A percentile compares a stretch with the other conserved stretches of the same genome.
Conservation (phyloP, 2,888 invertebrate species). For the Plagiodera versicolora region DNA sequence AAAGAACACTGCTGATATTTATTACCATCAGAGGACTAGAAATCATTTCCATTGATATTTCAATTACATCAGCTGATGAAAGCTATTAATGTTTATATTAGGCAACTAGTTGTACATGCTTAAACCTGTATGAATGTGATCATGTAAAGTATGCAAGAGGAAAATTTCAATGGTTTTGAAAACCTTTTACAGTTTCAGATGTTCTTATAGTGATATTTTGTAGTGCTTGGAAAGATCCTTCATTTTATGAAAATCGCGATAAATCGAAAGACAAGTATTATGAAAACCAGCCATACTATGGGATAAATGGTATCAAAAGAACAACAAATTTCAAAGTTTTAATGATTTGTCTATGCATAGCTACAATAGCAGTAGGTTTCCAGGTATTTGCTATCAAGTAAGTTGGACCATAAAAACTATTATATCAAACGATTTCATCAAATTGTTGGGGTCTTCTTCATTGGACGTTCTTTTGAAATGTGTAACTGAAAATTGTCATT, state of each 20-base stretch:
- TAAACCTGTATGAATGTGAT: too few relatives aligned
- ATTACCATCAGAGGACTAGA: background rate
- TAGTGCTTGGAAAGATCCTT: conserved; percentile 47
- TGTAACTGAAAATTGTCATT: conserved; percentile 32
- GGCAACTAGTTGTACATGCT: too few relatives aligned
- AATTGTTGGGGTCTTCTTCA: background rate
- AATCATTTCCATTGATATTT: too few relatives aligned
- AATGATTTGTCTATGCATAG: conserved; percentile 60
- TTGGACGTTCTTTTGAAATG: background rate
- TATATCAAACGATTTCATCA: too few relatives aligned
- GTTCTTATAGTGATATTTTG: conserved; percentile 1
- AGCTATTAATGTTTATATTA: too few relatives aligned
- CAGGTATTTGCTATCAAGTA: conserved; percentile 67
- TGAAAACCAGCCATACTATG: conserved; percentile 62
- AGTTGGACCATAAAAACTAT: too few relatives aligned
- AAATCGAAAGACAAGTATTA: conserved; percentile 44
- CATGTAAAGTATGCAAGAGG: too few relatives aligned
- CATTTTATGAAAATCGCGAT: conserved; percentile 52
- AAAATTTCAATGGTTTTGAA: too few relatives aligned
- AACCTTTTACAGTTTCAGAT: too few relatives aligned
- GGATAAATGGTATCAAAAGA: conserved; percentile 62
- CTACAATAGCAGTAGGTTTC: conserved; percentile 61
- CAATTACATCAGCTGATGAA: too few relatives aligned
- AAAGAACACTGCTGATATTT: background rate
- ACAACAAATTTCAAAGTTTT: conserved; percentile 66